A percentile compares a stretch with the other conserved stretches of the same genome.
phyloP scores from a whole-genome alignment of 2,113 vertebrate species.

The Eurypyga helias region DNA sequence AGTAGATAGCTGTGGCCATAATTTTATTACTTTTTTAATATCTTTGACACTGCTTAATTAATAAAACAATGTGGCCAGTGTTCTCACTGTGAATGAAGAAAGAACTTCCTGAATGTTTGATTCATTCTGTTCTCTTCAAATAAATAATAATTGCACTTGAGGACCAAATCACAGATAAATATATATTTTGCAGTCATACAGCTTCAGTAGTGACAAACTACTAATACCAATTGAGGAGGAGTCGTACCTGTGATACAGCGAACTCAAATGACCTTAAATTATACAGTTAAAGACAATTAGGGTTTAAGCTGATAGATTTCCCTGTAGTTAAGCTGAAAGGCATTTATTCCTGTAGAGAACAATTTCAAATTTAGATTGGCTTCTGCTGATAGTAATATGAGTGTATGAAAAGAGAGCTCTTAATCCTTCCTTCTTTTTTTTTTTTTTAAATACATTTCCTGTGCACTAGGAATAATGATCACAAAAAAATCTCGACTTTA shows the following conservation, averaged over 20 bases:
- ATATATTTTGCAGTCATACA: neutral
- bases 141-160: neutral
- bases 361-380: neutral
- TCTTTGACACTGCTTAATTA: neutral
- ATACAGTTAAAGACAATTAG: neutral
- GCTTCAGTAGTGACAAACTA: neutral
- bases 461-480: neutral
- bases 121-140: neutral
- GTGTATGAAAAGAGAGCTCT: neutral
- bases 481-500: neutral
- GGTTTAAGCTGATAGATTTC: neutral
- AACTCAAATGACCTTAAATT: neutral
- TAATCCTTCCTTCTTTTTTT: neutral
- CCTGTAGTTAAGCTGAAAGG: neutral
- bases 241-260: neutral
- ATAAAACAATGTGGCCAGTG: neutral
- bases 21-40: neutral
- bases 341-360: neutral
- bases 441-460: neutral
- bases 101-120: neutral
- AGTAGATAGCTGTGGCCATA: neutral
- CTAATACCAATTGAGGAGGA: neutral
- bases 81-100: neutral
- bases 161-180: neutral
- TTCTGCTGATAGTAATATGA: constrained; percentile 20